Evolutionary conservation across 2,113 vertebrate genomes (phyloP), one percentile per base, ranked within the genome.

Genomic region (Tautogolabrus adspersus): DNA sequence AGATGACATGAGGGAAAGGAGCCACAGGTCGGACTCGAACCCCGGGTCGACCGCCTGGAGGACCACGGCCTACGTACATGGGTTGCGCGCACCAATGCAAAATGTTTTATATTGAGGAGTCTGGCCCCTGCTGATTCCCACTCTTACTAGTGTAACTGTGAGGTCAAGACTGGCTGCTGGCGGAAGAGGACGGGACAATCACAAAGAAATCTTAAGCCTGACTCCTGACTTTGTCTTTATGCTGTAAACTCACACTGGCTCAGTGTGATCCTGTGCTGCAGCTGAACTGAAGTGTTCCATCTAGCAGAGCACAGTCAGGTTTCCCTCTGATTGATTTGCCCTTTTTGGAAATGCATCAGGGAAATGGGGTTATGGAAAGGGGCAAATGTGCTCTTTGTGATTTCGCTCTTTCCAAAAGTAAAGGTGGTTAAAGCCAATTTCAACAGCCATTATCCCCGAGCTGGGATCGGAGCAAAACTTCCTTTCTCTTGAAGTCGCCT

Each of bases 321-420:
- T 65, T 72, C 59, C 56, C 44, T 52, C 78, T 76, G 66, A 83
- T 67, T 73, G 65, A 46, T 64, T 82, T 87, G 72, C 23, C 78
- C 78, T 86, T 80, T 78, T 72, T 71, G 15, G 37, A 75, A 82
- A 83, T 67, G 70, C 52, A 57, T 55, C 8, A 26, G 13, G 44
- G 26, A 65, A 49, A 58, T 46, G 73, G 61, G 52, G 12, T 46
- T 46, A 13, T 46, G 44, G 44, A 46, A 46, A 46, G 15, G 66
- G 26, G 12, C 30, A 11, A 21, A 37, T 72, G 22, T 68, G 60
- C n/a, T 56, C 15, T 40, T 54, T 22, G 23, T 72, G 26, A 22
- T 46, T 79, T 62, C 37, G 18, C 10, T 55, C 30, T 58, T 22
- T 56, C 18, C 22, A 64, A 44, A 75, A 79, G 49, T 46, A 59